Conservation (phyloP, 2,888 invertebrate genomes). For the Embidobia sp. region DNA sequence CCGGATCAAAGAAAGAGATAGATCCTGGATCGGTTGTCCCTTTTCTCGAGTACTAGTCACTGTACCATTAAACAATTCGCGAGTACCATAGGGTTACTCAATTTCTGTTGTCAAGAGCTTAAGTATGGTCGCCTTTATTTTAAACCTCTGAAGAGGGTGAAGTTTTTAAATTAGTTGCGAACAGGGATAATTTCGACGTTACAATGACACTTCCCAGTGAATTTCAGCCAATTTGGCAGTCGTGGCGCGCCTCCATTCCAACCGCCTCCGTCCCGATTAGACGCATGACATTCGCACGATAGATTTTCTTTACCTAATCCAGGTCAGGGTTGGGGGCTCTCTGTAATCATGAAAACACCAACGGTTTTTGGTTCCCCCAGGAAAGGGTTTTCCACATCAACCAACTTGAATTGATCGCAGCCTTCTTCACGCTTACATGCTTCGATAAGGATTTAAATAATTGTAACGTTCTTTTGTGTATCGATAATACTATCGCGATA, state of each 20-base stretch:
- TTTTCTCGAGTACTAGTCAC: neutral
- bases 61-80: conserved; percentile 27
- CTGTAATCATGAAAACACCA: neutral
- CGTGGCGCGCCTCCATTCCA: too few relatives aligned
- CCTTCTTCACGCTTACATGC: neutral
- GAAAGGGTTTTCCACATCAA: neutral
- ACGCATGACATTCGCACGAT: too few relatives aligned
- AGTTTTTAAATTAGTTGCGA: neutral
- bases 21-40: neutral
- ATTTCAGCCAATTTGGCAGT: too few relatives aligned
- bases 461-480: neutral
- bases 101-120: neutral
- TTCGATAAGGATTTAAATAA: neutral
- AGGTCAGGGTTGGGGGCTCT: conserved; percentile 8
- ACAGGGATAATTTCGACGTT: neutral
- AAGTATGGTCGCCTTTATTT: conserved; percentile 2
- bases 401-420: neutral
- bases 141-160: neutral
- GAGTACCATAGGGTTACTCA: neutral
- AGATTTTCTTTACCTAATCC: neutral
- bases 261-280: too few relatives aligned
- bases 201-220: too few relatives aligned
- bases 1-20: neutral
- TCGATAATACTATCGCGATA: neutral
- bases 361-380: conserved; percentile 21